Conservation (phyloP, 2,888 invertebrate species). For the Phymatocera aterrima region DNA sequence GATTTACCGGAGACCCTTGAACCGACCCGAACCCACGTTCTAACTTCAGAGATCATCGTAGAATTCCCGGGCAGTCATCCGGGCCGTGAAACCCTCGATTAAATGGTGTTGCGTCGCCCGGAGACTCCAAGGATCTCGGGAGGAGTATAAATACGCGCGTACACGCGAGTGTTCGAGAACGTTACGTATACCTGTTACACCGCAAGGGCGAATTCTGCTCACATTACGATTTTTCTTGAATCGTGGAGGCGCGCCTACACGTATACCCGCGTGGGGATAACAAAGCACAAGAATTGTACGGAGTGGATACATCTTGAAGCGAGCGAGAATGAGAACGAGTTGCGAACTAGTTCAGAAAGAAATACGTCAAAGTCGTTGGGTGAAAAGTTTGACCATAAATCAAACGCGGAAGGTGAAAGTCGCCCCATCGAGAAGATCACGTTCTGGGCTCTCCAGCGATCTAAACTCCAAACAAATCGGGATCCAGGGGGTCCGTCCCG, state of each 20-base stretch:
- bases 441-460: slow-evolving; percentile 14
- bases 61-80: slow-evolving; percentile 17
- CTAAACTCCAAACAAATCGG: slow-evolving; percentile 40
- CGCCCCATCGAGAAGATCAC: not conserved
- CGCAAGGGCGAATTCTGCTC: too few relatives aligned
- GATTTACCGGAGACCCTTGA: not conserved
- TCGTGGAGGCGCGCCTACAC: too few relatives aligned
- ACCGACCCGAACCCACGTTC: not conserved
- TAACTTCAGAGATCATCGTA: not conserved
- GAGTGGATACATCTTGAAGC: too few relatives aligned
- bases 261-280: too few relatives aligned
- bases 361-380: slow-evolving; percentile 34
- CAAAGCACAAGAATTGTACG: too few relatives aligned
- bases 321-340: not conserved
- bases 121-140: not conserved
- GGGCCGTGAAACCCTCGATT: not conserved
- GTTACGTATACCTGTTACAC: too few relatives aligned
- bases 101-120: too few relatives aligned
- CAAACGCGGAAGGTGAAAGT: slow-evolving; percentile 24
- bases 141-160: not conserved
- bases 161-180: not conserved
- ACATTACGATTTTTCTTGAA: too few relatives aligned
- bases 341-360: slow-evolving; percentile 11
- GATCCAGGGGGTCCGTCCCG: not conserved
- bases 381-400: slow-evolving; percentile 32